Percentiles rank a stretch among this genome's conserved stretches.
phyloP scores from a whole-genome alignment of 2,797 vertebrate species.

The Micropoecilia bifurca region DNA sequence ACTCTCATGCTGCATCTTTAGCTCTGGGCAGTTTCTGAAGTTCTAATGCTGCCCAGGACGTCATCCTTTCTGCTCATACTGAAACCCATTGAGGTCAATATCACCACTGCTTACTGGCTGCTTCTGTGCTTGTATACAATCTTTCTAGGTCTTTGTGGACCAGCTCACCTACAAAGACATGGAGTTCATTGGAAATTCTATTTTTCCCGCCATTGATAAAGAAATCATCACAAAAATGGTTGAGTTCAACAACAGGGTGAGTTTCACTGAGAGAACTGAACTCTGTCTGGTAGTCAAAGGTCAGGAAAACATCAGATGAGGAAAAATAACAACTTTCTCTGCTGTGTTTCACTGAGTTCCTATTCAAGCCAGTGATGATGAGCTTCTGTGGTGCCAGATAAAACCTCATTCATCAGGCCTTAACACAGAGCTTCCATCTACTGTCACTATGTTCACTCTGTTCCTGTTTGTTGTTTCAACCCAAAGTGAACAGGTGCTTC shows the following conservation, averaged over 20 bases:
- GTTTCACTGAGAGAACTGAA: constrained; percentile 19
- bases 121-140: background rate
- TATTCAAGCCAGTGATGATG: background rate
- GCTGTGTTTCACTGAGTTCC: background rate
- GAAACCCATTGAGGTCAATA: too few relatives aligned
- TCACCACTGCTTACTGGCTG: background rate
- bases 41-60: too few relatives aligned
- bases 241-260: constrained; percentile 92
- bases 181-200: constrained; percentile 90
- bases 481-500: background rate
- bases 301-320: background rate
- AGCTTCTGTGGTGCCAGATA: background rate
- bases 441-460: background rate
- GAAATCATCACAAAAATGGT: constrained; percentile 91
- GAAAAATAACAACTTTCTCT: background rate
- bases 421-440: background rate
- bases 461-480: background rate
- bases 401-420: background rate
- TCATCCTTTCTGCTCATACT: too few relatives aligned
- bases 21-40: too few relatives aligned
- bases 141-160: constrained; percentile 91
- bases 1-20: too few relatives aligned
- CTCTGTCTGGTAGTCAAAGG: background rate
- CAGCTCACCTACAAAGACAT: constrained; percentile 92
- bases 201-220: constrained; percentile 91